Evolutionary conservation across 2,797 vertebrate species (phyloP).

Genomic region (Enteromius radiatus): DNA sequence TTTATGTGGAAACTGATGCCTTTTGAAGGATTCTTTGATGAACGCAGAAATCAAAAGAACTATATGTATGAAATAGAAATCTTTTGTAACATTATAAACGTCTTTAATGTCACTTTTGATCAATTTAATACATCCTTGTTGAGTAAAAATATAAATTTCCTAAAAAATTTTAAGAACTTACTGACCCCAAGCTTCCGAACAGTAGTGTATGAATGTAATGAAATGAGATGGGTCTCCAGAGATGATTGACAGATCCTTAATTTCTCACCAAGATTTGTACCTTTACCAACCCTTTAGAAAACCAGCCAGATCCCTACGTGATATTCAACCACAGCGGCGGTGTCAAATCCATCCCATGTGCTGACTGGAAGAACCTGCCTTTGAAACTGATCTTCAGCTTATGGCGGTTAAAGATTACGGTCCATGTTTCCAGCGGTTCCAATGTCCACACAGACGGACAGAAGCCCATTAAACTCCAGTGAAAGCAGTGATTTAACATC

Average conservation of each 20-base stretch:
- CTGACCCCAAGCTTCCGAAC: not conserved
- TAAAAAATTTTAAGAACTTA: not conserved
- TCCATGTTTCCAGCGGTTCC: slow-evolving; percentile 47
- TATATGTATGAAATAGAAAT: not conserved
- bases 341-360: slow-evolving; percentile 56
- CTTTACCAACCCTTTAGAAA: slow-evolving; percentile 25
- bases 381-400: slow-evolving; percentile 51
- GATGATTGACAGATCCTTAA: not conserved
- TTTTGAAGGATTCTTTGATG: not conserved
- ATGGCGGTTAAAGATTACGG: slow-evolving; percentile 55
- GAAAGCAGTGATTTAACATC: slow-evolving; percentile 47
- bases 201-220: not conserved
- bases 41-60: not conserved
- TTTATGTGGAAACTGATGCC: not conserved
- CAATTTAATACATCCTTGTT: not conserved
- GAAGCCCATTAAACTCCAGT: slow-evolving; percentile 39
- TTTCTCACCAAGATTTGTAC: slow-evolving; percentile 5
- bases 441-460: slow-evolving; percentile 34
- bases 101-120: not conserved
- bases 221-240: not conserved
- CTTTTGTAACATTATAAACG: not conserved
- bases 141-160: not conserved
- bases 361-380: slow-evolving; percentile 26
- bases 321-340: slow-evolving; percentile 13
- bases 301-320: slow-evolving; percentile 30